These are phyloP conservation scores for Encarsia formosa DNA, from an alignment of 2,888 invertebrate species.

Conservation along the genomic window DNA sequence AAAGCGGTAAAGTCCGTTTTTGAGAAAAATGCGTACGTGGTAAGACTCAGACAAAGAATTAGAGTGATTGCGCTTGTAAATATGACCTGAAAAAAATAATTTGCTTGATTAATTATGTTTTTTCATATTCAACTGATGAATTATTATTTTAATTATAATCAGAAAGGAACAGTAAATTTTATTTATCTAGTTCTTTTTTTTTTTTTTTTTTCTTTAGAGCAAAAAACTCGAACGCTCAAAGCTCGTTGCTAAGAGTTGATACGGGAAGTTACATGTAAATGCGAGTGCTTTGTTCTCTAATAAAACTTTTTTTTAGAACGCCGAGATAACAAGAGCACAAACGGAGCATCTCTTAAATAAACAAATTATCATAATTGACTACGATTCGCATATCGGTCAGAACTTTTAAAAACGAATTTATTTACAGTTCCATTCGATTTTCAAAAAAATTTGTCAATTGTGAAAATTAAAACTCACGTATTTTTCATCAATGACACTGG, in stretches of 20 bases:
- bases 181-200: not conserved
- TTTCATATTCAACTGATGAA: not conserved
- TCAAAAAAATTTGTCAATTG: not conserved
- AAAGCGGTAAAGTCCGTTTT: slow-evolving; percentile 80
- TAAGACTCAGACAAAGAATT: slow-evolving; percentile 78
- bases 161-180: not conserved
- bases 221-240: too few relatives aligned
- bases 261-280: not conserved
- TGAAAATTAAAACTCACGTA: slow-evolving; percentile 11
- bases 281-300: not conserved
- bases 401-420: not conserved
- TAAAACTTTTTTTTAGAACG: not conserved
- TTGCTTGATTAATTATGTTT: not conserved
- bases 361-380: not conserved
- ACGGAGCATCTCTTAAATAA: not conserved
- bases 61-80: slow-evolving; percentile 75
- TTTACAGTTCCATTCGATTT: not conserved
- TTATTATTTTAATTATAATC: not conserved
- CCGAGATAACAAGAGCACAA: not conserved
- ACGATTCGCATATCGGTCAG: not conserved
- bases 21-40: slow-evolving; percentile 90
- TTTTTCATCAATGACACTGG: slow-evolving; percentile 63
- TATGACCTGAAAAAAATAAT: slow-evolving; percentile 6
- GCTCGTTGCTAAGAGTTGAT: too few relatives aligned
- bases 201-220: too few relatives aligned